phyloP scores from a whole-genome alignment of 2,113 vertebrate genomes.

The Mustelus asterias region DNA sequence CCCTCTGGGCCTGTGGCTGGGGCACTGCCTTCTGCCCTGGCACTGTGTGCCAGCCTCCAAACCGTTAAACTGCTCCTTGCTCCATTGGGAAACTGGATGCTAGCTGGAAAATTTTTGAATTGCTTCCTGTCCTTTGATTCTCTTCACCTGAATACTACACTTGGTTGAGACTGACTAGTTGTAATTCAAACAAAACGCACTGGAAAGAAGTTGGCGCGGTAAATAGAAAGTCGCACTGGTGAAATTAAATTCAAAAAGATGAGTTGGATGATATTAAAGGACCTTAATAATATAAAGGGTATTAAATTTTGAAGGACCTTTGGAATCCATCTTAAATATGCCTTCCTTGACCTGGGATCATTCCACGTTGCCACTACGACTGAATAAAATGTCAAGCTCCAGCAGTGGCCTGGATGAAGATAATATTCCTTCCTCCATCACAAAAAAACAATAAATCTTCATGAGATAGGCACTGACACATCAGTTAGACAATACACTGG shows the following conservation, averaged over 20 bases:
- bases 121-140: not conserved
- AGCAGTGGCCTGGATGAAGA: not conserved
- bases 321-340: not conserved
- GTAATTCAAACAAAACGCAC: not conserved
- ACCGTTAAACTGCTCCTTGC: too few relatives aligned
- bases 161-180: not conserved
- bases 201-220: not conserved
- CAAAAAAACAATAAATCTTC: not conserved
- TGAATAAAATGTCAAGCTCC: not conserved
- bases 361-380: not conserved
- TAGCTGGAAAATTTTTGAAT: not conserved
- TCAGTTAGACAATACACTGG: not conserved
- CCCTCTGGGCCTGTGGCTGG: too few relatives aligned
- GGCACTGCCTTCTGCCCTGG: too few relatives aligned
- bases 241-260: not conserved
- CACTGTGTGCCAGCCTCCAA: too few relatives aligned
- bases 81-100: too few relatives aligned
- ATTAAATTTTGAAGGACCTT: not conserved
- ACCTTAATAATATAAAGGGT: too few relatives aligned
- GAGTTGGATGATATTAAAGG: not conserved
- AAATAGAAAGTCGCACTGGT: not conserved
- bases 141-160: not conserved
- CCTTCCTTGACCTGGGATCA: not conserved
- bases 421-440: not conserved
- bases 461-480: conserved; percentile 7